Percentiles rank a stretch among this genome's conserved stretches.
Conservation (phyloP, 1,140 invertebrate genomes). For the Brevipalpus yothersi region DNA sequence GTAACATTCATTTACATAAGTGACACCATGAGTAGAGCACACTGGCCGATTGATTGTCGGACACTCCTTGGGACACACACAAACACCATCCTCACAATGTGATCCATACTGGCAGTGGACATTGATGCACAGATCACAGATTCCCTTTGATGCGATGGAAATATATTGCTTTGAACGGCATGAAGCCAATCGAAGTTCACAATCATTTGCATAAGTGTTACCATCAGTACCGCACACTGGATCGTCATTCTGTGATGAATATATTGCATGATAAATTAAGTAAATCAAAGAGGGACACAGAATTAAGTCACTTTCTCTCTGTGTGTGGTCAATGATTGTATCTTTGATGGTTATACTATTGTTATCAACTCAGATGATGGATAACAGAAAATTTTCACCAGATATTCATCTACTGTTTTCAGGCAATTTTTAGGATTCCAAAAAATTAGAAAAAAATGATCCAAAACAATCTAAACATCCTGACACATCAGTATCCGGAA, state of each 20-base stretch:
- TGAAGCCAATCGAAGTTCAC: slow-evolving; percentile 42
- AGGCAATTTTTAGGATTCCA: no score
- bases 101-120: slow-evolving; percentile 53
- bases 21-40: slow-evolving; percentile 51
- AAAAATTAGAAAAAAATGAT: no score
- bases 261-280: not conserved
- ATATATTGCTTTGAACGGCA: slow-evolving; percentile 38
- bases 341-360: no score
- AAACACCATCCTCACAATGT: slow-evolving; percentile 52
- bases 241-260: slow-evolving; percentile 30
- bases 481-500: no score
- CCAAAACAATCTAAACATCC: no score
- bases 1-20: slow-evolving; percentile 59
- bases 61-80: slow-evolving; percentile 56
- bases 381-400: no score
- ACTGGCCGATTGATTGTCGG: slow-evolving; percentile 28
- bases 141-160: slow-evolving; percentile 40
- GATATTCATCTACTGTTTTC: no score
- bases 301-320: no score
- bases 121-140: slow-evolving; percentile 46
- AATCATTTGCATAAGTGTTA: slow-evolving; percentile 63
- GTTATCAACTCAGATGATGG: no score
- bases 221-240: slow-evolving; percentile 39
- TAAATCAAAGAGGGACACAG: no score
- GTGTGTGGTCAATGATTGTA: no score